phyloP scores from a whole-genome alignment of 2,888 invertebrate genomes.

The Mesoligia furuncula region DNA sequence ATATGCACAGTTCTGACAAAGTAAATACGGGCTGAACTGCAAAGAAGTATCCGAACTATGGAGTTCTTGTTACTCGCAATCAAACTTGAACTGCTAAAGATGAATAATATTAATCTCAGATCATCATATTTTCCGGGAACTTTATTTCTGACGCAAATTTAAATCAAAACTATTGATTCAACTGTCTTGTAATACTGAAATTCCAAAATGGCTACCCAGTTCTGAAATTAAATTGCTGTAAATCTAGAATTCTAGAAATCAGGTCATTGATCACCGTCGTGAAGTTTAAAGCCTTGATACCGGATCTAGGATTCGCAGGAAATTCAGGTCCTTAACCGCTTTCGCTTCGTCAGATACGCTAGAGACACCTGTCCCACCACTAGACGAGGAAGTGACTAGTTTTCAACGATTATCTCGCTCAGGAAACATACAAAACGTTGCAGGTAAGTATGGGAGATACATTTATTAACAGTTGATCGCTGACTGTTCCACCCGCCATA shows the following conservation, averaged over 20 bases:
- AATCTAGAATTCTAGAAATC: background rate
- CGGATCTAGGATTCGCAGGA: background rate
- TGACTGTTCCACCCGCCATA: background rate
- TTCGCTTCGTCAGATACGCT: background rate
- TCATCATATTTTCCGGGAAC: slow-evolving; percentile 2
- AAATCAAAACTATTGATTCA: slow-evolving; percentile 5
- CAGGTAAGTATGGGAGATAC: background rate
- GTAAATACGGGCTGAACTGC: slow-evolving; percentile 31
- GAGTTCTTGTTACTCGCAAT: slow-evolving; percentile 16
- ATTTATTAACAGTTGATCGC: background rate
- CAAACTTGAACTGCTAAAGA: background rate
- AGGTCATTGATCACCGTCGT: background rate
- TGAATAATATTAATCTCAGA: slow-evolving; percentile 12
- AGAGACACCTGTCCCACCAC: background rate
- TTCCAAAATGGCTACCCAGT: slow-evolving; percentile 2
- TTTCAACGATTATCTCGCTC: background rate
- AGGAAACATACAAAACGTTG: background rate
- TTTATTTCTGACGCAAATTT: background rate
- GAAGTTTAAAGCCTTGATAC: background rate
- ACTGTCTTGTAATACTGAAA: background rate
- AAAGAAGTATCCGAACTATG: slow-evolving; percentile 6
- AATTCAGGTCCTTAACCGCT: background rate
- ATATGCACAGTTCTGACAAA: slow-evolving; percentile 6
- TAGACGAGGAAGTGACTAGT: background rate
- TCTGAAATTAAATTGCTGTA: background rate